These are phyloP conservation scores for Tachysurus fulvidraco DNA, from an alignment of 2,113 vertebrate species.

Conservation along the genomic window DNA sequence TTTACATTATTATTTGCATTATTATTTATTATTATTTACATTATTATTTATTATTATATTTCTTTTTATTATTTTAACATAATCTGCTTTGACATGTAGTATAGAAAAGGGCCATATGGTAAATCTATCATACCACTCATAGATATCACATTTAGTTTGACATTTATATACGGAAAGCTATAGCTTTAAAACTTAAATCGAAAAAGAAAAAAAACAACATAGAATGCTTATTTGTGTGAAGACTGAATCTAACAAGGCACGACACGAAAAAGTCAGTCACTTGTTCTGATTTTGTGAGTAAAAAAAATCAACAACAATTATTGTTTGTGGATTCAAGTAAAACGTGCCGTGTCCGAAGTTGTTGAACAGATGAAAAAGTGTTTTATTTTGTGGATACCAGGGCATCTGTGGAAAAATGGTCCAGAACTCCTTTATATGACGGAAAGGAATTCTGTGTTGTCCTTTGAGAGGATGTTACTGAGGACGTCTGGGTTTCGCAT, in stretches of 20 bases:
- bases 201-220: background rate
- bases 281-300: no score
- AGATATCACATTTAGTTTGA: background rate
- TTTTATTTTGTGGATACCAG: background rate
- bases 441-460: constrained; percentile 9
- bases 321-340: no score
- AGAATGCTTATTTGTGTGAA: background rate
- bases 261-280: background rate
- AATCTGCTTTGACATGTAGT: background rate
- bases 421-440: background rate
- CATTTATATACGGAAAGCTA: background rate
- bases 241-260: background rate
- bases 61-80: background rate
- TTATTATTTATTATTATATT: no score
- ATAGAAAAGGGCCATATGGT: background rate
- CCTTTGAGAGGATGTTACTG: constrained; percentile 11
- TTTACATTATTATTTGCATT: no score
- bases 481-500: background rate
- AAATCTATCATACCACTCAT: background rate
- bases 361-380: background rate
- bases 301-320: no score
- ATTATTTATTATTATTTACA: no score
- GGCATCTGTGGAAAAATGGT: background rate
- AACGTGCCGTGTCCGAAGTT: no score
- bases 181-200: background rate